Percentiles rank a stretch among this genome's conserved stretches.
Evolutionary conservation across 1,140 invertebrate genomes (phyloP).

Genomic region (Pogonus chalceus): DNA sequence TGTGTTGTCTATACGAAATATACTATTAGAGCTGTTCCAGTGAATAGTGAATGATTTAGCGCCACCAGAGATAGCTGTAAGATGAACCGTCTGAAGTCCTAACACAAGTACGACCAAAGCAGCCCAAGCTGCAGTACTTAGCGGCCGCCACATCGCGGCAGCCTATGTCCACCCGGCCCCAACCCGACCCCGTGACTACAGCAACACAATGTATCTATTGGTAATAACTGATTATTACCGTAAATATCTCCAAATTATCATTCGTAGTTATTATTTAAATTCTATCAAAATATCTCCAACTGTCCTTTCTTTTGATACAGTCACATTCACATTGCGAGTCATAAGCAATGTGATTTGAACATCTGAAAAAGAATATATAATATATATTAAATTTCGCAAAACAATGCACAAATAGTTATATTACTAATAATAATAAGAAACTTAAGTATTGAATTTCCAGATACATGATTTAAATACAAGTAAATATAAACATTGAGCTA

Average conservation of each 20-base stretch:
- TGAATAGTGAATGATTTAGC: constrained; percentile 34
- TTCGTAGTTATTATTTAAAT: background rate
- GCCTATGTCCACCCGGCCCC: background rate
- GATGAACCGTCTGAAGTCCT: background rate
- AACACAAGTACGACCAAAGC: background rate
- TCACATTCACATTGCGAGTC: background rate
- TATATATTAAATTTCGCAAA: too few relatives aligned
- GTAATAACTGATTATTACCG: background rate
- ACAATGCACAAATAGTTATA: too few relatives aligned
- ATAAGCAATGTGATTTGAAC: background rate
- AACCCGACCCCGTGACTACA: background rate
- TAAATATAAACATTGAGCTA: too few relatives aligned
- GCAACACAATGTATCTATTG: background rate
- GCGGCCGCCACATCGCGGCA: background rate
- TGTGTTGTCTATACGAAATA: constrained; percentile 95
- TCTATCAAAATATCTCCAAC: background rate
- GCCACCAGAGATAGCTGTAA: constrained; percentile 23
- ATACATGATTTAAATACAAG: too few relatives aligned
- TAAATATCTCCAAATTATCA: background rate
- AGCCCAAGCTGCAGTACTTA: constrained; percentile 1
- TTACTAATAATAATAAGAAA: too few relatives aligned
- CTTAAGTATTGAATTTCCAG: too few relatives aligned
- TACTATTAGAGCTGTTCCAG: constrained; percentile 42
- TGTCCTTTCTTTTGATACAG: background rate
- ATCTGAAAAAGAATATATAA: background rate